phyloP scores from a whole-genome alignment of 2,888 invertebrate species.

The Saturnia japonica region DNA sequence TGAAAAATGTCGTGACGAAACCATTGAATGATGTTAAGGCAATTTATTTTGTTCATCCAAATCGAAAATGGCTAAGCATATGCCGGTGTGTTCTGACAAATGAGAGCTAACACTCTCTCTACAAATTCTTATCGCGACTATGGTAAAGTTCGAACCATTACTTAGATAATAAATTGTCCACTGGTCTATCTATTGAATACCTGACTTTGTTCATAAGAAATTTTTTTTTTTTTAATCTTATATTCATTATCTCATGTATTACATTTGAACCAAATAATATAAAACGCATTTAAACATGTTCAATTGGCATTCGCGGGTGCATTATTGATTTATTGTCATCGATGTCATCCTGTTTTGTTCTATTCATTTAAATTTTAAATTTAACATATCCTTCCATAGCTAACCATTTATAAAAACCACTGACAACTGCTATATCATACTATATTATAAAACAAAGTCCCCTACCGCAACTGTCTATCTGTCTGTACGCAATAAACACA shows the following conservation, averaged over 20 bases:
- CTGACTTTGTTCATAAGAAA: too few relatives aligned
- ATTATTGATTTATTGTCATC: constrained; percentile 1
- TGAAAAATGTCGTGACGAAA: neutral
- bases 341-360: neutral
- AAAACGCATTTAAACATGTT: neutral
- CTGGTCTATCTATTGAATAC: too few relatives aligned
- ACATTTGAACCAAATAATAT: neutral
- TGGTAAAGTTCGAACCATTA: too few relatives aligned
- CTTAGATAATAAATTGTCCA: too few relatives aligned
- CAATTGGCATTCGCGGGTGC: neutral
- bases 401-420: neutral
- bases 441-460: neutral
- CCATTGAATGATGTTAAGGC: neutral
- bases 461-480: too few relatives aligned
- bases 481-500: too few relatives aligned
- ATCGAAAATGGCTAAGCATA: too few relatives aligned
- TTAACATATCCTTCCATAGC: neutral
- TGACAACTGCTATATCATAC: neutral
- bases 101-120: too few relatives aligned
- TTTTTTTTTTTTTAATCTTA: too few relatives aligned
- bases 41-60: too few relatives aligned
- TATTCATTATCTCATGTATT: neutral
- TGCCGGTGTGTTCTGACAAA: neutral
- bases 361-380: neutral
- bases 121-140: too few relatives aligned